A percentile compares a stretch with the other conserved stretches of the same genome.
Evolutionary conservation across 2,888 invertebrate species (phyloP).

Genomic region (Phytoseiulus persimilis): DNA sequence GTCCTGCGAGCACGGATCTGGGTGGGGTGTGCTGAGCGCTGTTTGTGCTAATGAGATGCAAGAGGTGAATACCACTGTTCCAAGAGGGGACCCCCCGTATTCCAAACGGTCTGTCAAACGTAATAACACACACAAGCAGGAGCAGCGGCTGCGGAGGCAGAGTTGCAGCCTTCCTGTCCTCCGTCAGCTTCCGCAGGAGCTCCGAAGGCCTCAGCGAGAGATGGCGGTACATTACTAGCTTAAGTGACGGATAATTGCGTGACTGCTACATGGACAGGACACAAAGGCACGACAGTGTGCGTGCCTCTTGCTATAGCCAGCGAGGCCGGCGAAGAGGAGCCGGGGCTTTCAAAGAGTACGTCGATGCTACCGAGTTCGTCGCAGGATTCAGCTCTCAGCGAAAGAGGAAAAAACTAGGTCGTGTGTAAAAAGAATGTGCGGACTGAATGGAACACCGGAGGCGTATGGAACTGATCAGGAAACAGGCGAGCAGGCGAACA

Average conservation of each 20-base stretch:
- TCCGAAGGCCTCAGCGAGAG: background rate
- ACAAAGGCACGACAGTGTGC: background rate
- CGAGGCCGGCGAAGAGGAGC: background rate
- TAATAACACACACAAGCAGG: background rate
- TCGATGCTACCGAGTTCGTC: background rate
- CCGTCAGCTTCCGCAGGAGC: background rate
- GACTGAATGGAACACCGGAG: background rate
- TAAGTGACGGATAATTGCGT: slow-evolving; percentile 5
- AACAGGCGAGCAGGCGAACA: background rate
- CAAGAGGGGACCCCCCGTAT: background rate
- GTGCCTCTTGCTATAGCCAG: background rate
- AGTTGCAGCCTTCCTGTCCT: background rate
- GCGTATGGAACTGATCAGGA: background rate
- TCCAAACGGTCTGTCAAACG: slow-evolving; percentile 5
- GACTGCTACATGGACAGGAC: slow-evolving; percentile 5
- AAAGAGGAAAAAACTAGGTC: background rate
- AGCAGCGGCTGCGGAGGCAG: background rate
- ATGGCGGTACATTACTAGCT: background rate
- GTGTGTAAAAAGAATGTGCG: background rate
- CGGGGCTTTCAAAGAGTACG: background rate
- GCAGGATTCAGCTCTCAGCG: background rate
- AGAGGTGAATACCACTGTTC: background rate
- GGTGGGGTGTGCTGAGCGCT: background rate
- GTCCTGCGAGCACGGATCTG: background rate
- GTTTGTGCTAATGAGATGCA: background rate